Base-by-base conservation (phyloP, 2,797 vertebrate species). In the Clarias laeviceps region DNA sequence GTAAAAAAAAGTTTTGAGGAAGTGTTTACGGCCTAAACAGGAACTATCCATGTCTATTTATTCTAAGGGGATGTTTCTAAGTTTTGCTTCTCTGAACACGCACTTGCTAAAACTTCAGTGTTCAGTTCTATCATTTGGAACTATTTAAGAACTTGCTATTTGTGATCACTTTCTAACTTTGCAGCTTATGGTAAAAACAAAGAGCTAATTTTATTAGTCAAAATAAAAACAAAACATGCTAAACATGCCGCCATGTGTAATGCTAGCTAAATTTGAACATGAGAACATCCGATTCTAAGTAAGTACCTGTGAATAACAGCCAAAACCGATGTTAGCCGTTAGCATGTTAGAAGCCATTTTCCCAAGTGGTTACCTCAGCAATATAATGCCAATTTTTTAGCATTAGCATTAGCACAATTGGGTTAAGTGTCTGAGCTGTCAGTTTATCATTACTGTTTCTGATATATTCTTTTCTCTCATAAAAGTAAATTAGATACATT, bases 41-140 rank as follows among this genome's bases (percentile, higher is more conserved):
- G 57, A 84, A 87, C 22, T 29, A 27, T 62, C 85, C 82, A 45
- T 74, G 12, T 80, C 84, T 78, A 84, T 84, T 84, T 84, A 50
- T 84, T 78, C 29, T 45, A 2, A 56, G 54, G 73, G 62, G 45
- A 65, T 61, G 32, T 37, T 78, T 78, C 76, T 20, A 62, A 78
- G 57, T 78, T 61, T 62, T 62, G 22, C 3, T 15, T 40, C 32
- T 78, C 32, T n/a, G 29, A 78, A 5, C 12, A 6, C 4, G 4
- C 29, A 22, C n/a, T 22, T 37, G 29, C 29, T 59, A 34, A 59
- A 15, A 32, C 24, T 34, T 18, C 20, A 59, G 29, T 59, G 56
- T 32, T 76, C n/a, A 56, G 73, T 34, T 77, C 12, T 14, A 1
- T 34, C 5, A 1, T 4, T 22, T 18, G 24, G 50, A 74, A 56